Evolutionary conservation across 2,888 invertebrate species (phyloP).

Genomic region (Ischnura elegans): DNA sequence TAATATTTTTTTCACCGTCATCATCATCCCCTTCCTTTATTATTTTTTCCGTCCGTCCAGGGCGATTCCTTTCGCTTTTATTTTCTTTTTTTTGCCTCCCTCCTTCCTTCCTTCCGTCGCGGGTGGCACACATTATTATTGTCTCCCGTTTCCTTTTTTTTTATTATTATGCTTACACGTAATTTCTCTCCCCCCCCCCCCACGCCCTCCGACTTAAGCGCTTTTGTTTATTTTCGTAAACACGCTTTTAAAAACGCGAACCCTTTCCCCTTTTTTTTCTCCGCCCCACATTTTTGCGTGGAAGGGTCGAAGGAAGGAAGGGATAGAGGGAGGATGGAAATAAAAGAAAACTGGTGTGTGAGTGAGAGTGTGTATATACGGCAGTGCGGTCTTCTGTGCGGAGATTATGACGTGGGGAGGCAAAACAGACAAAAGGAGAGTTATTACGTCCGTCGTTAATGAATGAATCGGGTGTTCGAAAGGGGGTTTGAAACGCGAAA

Average conservation of each 20-base stretch:
- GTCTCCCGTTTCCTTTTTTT: neutral
- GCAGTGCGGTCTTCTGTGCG: constrained; percentile 4
- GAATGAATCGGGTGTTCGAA: constrained; percentile 14
- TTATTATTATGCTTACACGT: too few relatives aligned
- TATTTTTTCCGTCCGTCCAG: neutral
- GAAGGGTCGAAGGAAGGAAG: neutral
- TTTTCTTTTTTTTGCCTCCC: neutral
- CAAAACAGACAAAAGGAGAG: constrained; percentile 26
- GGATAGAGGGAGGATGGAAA: too few relatives aligned
- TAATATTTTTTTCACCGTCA: neutral
- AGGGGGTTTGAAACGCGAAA: neutral
- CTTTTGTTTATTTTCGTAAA: constrained; percentile 17
- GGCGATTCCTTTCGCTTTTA: neutral
- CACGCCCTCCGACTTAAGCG: neutral
- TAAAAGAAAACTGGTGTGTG: too few relatives aligned
- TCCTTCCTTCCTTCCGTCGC: neutral
- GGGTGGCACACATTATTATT: constrained; percentile 31
- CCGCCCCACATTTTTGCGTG: neutral
- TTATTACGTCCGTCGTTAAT: constrained; percentile 34
- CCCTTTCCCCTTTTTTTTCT: neutral
- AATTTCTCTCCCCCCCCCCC: neutral
- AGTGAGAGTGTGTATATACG: neutral
- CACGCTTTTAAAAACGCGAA: neutral
- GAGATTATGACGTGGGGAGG: constrained; percentile 9
- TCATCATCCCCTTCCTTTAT: constrained; percentile 5